Percentiles rank a stretch among this genome's conserved stretches.
phyloP scores from a whole-genome alignment of 1,140 invertebrate genomes.

The Aphidius gifuensis region DNA sequence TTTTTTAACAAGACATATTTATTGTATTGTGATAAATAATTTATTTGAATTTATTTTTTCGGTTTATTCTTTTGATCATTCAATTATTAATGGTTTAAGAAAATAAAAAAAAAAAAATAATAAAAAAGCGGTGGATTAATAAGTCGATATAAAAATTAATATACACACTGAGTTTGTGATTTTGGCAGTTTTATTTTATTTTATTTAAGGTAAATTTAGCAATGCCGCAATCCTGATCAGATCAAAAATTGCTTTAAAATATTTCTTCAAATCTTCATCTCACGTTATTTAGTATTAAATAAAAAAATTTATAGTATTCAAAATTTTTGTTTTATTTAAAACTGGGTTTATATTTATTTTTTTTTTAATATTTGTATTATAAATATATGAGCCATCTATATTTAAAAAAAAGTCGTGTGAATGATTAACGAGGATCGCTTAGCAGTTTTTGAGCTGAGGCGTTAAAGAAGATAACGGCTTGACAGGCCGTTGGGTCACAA shows the following conservation, averaged over 20 bases:
- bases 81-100: conserved; percentile 18
- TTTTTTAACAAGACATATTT: conserved; percentile 26
- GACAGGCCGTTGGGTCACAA: conserved; percentile 29
- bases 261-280: conserved; percentile 14
- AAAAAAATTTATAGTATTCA: no score
- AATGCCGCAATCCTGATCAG: conserved; percentile 8
- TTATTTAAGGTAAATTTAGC: not conserved
- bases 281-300: not conserved
- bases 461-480: conserved; percentile 33
- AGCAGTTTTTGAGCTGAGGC: conserved; percentile 21
- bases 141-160: conserved; percentile 27
- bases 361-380: no score
- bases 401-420: conserved; percentile 8
- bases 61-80: conserved; percentile 27
- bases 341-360: no score
- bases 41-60: not conserved
- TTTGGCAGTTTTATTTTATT: conserved; percentile 16
- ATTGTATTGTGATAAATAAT: conserved; percentile 19
- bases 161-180: no score
- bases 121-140: conserved; percentile 22
- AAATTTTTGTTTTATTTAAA: no score
- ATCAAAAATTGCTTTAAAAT: conserved; percentile 15
- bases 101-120: conserved; percentile 10
- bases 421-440: conserved; percentile 27
- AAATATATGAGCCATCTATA: no score